phyloP scores from a whole-genome alignment of 1,140 invertebrate genomes.

The Temnothorax curvispinosus region DNA sequence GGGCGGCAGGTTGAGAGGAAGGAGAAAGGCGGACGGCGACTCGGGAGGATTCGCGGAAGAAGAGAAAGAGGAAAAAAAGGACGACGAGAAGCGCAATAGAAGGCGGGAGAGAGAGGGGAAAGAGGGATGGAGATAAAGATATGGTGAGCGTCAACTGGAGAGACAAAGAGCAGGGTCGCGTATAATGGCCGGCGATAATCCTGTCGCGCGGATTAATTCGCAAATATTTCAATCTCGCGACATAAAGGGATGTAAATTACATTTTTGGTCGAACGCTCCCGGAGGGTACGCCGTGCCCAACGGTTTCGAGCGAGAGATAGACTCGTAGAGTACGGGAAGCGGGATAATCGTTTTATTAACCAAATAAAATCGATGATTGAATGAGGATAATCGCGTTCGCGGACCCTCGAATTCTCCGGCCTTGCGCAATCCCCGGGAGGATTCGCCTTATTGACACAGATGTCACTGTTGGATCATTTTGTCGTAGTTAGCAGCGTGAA shows the following conservation, averaged over 20 bases:
- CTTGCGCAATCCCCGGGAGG: conserved; percentile 74
- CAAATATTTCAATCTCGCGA: conserved; percentile 85
- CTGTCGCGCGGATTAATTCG: conserved; percentile 81
- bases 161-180: conserved; percentile 69
- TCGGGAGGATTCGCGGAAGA: conserved; percentile 22
- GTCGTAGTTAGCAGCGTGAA: conserved; percentile 71
- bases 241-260: conserved; percentile 86
- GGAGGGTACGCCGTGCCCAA: conserved; percentile 66
- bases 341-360: conserved; percentile 86
- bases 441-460: conserved; percentile 85
- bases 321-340: conserved; percentile 68
- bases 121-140: conserved; percentile 37
- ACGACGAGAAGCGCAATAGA: conserved; percentile 11
- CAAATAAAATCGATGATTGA: conserved; percentile 84
- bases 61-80: conserved; percentile 43
- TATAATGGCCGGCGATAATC: conserved; percentile 81
- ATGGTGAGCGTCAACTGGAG: conserved; percentile 41
- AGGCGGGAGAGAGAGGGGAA: conserved; percentile 61
- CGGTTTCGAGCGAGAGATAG: conserved; percentile 62
- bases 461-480: conserved; percentile 80
- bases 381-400: conserved; percentile 80
- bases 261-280: conserved; percentile 85
- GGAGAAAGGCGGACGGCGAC: conserved; percentile 37
- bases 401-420: conserved; percentile 65
- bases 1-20: conserved; percentile 46